Evolutionary conservation across 2,888 invertebrate genomes (phyloP).

Genomic region (Conus canariensis): DNA sequence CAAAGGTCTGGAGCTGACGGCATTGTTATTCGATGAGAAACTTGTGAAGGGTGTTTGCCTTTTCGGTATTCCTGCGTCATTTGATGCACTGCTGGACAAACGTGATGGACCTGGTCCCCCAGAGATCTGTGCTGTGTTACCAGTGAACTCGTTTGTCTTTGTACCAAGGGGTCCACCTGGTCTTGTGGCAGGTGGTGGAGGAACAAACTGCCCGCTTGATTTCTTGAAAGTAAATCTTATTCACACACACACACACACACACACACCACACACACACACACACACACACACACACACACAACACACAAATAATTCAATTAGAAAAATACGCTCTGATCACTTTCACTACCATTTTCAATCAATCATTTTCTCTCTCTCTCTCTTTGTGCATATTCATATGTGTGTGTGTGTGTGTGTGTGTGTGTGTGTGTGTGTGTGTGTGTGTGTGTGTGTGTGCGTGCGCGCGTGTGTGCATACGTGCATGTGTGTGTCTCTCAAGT

Average conservation of each 20-base stretch:
- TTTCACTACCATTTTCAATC: too few species aligned
- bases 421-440: neutral
- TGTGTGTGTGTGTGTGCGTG: neutral
- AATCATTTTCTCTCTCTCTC: too few species aligned
- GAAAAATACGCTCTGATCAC: too few species aligned
- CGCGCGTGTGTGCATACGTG: neutral
- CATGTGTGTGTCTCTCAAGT: neutral
- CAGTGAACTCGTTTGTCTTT: neutral
- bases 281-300: neutral
- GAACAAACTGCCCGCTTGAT: slow-evolving; percentile 25
- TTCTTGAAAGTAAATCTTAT: slow-evolving; percentile 33
- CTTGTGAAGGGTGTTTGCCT: neutral
- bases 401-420: slow-evolving; percentile 20
- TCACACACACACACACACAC: neutral
- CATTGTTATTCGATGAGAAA: neutral
- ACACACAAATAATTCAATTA: neutral
- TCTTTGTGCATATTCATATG: neutral
- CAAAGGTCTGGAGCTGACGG: neutral
- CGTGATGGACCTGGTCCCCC: neutral
- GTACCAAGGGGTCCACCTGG: neutral
- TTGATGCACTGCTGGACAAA: neutral
- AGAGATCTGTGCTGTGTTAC: neutral
- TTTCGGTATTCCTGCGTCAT: neutral
- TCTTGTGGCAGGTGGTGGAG: slow-evolving; percentile 8
- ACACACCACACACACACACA: neutral